phyloP scores from a whole-genome alignment of 1,140 invertebrate genomes.

The Drosophila kepulauana region DNA sequence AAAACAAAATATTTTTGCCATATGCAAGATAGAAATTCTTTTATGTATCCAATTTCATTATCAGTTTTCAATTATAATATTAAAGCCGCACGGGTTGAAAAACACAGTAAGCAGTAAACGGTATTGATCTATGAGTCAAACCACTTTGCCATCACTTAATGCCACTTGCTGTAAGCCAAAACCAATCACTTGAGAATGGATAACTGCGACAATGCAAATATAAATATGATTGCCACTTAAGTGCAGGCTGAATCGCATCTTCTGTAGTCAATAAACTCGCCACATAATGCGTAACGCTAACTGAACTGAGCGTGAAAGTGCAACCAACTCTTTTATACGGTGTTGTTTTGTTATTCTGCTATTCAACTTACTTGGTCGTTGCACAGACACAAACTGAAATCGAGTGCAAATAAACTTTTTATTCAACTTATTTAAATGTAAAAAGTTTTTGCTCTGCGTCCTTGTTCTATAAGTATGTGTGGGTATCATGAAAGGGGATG shows the following conservation, averaged over 20 bases:
- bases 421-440: constrained; percentile 70
- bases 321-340: background rate
- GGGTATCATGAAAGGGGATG: background rate
- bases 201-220: constrained; percentile 11
- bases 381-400: constrained; percentile 48
- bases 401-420: constrained; percentile 66
- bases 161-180: background rate
- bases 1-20: constrained; percentile 1
- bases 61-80: background rate
- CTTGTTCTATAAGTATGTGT: constrained; percentile 7
- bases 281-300: constrained; percentile 7
- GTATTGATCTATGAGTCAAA: background rate
- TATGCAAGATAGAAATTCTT: background rate
- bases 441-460: constrained; percentile 54
- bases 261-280: constrained; percentile 2
- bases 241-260: constrained; percentile 12
- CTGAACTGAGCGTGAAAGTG: background rate
- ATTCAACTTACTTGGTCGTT: constrained; percentile 5
- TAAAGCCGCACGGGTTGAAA: background rate
- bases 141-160: background rate
- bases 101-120: background rate
- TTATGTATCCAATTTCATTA: background rate
- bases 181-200: constrained; percentile 2
- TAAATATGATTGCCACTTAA: constrained; percentile 34
- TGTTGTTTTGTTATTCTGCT: constrained; percentile 3